phyloP scores from a whole-genome alignment of 2,888 invertebrate genomes.

The Operophtera brumata region DNA sequence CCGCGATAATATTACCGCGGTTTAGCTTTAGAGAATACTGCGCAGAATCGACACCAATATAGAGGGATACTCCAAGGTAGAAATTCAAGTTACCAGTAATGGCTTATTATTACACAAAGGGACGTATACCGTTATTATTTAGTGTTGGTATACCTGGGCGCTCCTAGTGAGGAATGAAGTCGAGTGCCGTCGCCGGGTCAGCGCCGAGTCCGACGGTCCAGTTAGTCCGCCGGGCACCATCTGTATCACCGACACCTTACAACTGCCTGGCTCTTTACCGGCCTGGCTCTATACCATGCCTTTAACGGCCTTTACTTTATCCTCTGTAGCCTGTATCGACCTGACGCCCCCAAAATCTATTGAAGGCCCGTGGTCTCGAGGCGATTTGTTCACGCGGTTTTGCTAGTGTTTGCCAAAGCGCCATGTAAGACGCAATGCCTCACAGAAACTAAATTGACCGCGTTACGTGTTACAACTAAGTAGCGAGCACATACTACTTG shows the following conservation, averaged over 20 bases:
- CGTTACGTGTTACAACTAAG: conserved; percentile 6
- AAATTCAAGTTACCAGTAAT: conserved; percentile 11
- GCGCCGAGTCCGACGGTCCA: conserved; percentile 74
- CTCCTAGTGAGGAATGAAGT: conserved; percentile 84
- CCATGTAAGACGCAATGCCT: conserved; percentile 19
- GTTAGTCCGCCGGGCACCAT: conserved; percentile 54
- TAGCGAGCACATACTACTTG: conserved; percentile 1
- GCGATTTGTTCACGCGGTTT: conserved; percentile 45
- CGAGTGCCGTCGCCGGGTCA: conserved; percentile 88
- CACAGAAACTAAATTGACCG: conserved; percentile 11
- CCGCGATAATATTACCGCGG: too few relatives aligned
- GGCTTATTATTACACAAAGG: background rate
- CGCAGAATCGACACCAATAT: background rate
- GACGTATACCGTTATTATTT: conserved; percentile 8
- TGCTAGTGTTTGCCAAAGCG: conserved; percentile 15
- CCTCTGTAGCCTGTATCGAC: conserved; percentile 51
- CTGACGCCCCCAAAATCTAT: conserved; percentile 53
- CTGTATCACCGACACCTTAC: conserved; percentile 62
- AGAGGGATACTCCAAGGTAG: background rate
- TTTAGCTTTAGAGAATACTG: background rate
- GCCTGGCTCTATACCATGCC: background rate
- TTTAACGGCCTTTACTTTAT: background rate
- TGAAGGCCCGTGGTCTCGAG: conserved; percentile 55
- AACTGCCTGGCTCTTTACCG: conserved; percentile 23
- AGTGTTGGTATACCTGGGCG: conserved; percentile 78